Percentiles rank a stretch among this genome's conserved stretches.
Evolutionary conservation across 2,113 vertebrate species (phyloP).

Genomic region (Protobothrops mucrosquamatus): DNA sequence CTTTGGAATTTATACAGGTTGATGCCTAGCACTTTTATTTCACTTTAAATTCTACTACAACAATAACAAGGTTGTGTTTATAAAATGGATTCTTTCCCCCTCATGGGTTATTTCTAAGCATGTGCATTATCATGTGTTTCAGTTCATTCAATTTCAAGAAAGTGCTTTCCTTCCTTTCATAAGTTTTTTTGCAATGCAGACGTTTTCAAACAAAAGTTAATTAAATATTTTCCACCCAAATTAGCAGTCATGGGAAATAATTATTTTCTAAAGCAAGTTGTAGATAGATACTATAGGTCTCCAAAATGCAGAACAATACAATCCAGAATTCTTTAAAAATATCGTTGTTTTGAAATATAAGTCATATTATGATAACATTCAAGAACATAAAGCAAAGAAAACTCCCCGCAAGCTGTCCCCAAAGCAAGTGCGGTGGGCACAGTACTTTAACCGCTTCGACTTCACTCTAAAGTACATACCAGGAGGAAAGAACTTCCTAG

Average conservation of each 20-base stretch:
- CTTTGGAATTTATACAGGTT: constrained; percentile 19
- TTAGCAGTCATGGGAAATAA: not conserved
- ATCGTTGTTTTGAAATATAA: not conserved
- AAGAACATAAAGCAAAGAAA: not conserved
- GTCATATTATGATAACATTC: not conserved
- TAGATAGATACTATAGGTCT: not conserved
- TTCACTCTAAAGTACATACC: too few relatives aligned
- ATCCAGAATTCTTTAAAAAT: not conserved
- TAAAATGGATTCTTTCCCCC: not conserved
- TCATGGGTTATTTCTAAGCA: constrained; percentile 14
- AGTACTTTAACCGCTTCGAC: too few relatives aligned
- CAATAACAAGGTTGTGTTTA: constrained; percentile 26
- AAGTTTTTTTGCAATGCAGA: constrained; percentile 4
- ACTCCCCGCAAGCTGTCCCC: too few relatives aligned
- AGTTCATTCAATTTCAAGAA: constrained; percentile 20
- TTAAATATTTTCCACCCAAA: constrained; percentile 8
- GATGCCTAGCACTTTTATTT: constrained; percentile 4
- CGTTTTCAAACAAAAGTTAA: constrained; percentile 5
- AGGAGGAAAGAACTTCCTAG: too few relatives aligned
- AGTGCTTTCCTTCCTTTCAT: not conserved
- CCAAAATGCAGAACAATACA: not conserved
- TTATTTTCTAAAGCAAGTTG: not conserved
- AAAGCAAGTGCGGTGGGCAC: too few relatives aligned
- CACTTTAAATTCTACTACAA: constrained; percentile 8
- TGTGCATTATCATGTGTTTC: constrained; percentile 23